Base-by-base conservation (phyloP, 2,113 vertebrate genomes). In the Ranitomeya variabilis region DNA sequence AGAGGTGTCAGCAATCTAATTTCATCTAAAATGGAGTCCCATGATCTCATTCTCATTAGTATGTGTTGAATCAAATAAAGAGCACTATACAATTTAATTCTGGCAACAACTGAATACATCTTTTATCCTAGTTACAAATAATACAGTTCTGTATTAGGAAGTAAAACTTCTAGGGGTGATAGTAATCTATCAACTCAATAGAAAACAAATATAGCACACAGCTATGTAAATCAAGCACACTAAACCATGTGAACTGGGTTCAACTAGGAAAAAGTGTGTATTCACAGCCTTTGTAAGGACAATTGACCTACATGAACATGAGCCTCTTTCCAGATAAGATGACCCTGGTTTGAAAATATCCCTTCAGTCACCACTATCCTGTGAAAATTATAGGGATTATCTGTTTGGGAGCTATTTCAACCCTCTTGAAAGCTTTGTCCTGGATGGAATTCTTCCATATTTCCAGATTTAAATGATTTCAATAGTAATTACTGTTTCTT, bases 1-100 rank as follows among this genome's bases (percentile, higher is more conserved):
- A 66, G 60, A 83, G 66, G 60, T 83, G 80, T 83, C n/a, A 83
- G 80, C 37, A 66, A 66, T 83, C 60, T 37, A 45, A 66, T 66
- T 37, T 16, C 14, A 76, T 52, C 16, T 19, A 83, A 31, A 83
- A 26, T 66, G 45, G 18, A 83, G 59, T 64, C 64, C 60, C 57
- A 21, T 64, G 54, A 80, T 57, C 78, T 59, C 78, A 80, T 80
- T 26, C 78, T 59, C 78, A 80, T 80, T 80, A 80, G 54, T 80
- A 57, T 60, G 78, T 80, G 78, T 59, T 16, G 54, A 80, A 31
- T 57, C 14, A 60, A 80, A 60, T 26, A 57, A 12, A 60, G 23
- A 23, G 60, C 6, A 15, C 51, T 14, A 80, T 57, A 15, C n/a
- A 59, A 57, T 80, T 80, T 60, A 76, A 76, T 52, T 8, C 73